Percentiles rank a stretch among this genome's conserved stretches.
These are phyloP conservation scores for Sminthurides aquaticus DNA, from an alignment of 2,888 invertebrate species.

Conservation along the genomic window DNA sequence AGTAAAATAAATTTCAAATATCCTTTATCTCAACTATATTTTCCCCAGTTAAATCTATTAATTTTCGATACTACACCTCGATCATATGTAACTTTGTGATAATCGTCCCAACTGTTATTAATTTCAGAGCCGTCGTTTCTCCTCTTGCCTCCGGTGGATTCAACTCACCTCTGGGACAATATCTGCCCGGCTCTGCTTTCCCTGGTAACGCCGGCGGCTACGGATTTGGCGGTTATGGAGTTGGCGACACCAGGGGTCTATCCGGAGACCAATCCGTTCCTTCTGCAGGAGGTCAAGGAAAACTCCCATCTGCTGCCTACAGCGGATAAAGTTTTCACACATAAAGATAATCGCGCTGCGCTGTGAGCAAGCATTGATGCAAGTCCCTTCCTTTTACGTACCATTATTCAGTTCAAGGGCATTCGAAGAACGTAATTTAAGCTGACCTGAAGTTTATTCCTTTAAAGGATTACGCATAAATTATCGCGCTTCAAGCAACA, in stretches of 20 bases:
- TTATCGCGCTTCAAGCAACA: too few relatives aligned
- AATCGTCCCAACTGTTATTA: too few relatives aligned
- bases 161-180: slow-evolving; percentile 35
- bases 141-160: slow-evolving; percentile 38
- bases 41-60: too few relatives aligned
- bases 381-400: too few relatives aligned
- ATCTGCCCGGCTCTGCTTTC: slow-evolving; percentile 29
- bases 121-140: slow-evolving; percentile 29
- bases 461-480: too few relatives aligned
- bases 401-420: too few relatives aligned
- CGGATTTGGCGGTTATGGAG: slow-evolving; percentile 40
- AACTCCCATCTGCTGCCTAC: slow-evolving; percentile 28
- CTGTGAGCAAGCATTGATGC: too few relatives aligned
- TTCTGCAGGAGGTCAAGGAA: slow-evolving; percentile 39
- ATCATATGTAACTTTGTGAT: too few relatives aligned
- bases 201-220: slow-evolving; percentile 27
- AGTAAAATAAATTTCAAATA: slow-evolving; percentile 1
- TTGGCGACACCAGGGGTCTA: slow-evolving; percentile 30
- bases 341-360: too few relatives aligned
- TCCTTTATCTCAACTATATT: not conserved
- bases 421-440: too few relatives aligned
- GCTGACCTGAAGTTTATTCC: too few relatives aligned
- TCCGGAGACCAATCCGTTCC: slow-evolving; percentile 28
- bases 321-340: slow-evolving; percentile 19
- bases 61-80: too few relatives aligned